Base-by-base conservation (phyloP, 2,888 invertebrate species). In the Pollenia amentaria region DNA sequence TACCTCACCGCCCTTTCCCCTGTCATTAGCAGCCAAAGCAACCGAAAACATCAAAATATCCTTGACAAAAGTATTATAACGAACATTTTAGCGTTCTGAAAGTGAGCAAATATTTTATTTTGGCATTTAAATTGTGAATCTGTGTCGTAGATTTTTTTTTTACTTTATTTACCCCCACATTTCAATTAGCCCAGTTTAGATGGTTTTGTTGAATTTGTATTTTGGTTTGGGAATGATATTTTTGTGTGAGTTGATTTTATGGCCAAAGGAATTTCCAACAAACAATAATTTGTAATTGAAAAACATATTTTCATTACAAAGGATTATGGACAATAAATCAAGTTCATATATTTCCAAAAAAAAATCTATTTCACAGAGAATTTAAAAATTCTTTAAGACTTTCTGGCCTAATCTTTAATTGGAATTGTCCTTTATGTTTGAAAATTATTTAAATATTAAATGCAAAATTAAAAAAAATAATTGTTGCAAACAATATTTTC, bases 101-200 rank as follows among this genome's bases (percentile, higher is more conserved):
- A 46, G 8, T 48, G 40, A 65, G 48, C 48, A 48, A 67, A 84
- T 75, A 62, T 70, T 76, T 64, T 65, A 29, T 80, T 80, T 84
- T 72, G 80, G 70, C 77, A 81, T 81, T 85, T 77, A 81, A 81
- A 85, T 81, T 29, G 51, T 70, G 76, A 85, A 82, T 82, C 73
- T 85, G 81, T 85, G 81, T 73, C 77, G 73, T 53, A 78, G 77
- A 21, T 78, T 73, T 73, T 29, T 29, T 29, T 29, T 29, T 29
- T 29, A 70, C 29, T 78, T 73, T 73, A 84, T 83, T 83, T 78
- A 65, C 48, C 83, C 77, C 29, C 1, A 67, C 55, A 55, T 57
- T 72, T 72, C 64, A 70, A 55, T 65, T 72, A 65, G 51, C 57
- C 78, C 48, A 67, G 72, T 72, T 78, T 73, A 48, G 18, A 67